Percentiles rank a stretch among this genome's conserved stretches.
phyloP scores from a whole-genome alignment of 2,113 vertebrate genomes.

The Corydoras maculifer region DNA sequence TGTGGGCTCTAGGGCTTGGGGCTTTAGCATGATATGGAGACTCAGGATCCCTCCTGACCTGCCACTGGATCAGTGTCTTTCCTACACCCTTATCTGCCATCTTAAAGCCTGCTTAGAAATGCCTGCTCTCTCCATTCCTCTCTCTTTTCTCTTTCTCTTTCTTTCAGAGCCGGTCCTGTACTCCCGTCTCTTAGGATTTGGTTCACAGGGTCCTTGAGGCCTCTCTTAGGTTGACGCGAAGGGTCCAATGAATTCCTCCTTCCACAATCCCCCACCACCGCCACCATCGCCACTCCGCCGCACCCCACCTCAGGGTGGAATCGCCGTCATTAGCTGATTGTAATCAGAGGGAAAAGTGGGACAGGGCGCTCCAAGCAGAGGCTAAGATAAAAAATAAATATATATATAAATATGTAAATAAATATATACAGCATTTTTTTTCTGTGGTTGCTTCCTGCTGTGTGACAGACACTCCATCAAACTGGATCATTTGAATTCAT shows the following conservation, averaged over 20 bases:
- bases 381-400: background rate
- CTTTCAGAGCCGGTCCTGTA: slow-evolving; percentile 26
- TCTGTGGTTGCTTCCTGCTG: slow-evolving; percentile 28
- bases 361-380: slow-evolving; percentile 1
- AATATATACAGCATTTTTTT: background rate
- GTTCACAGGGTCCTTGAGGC: slow-evolving; percentile 18
- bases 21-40: slow-evolving; percentile 39
- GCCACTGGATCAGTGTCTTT: slow-evolving; percentile 43
- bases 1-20: background rate
- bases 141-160: slow-evolving; percentile 11
- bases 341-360: slow-evolving; percentile 20
- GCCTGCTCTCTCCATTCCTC: slow-evolving; percentile 29
- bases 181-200: slow-evolving; percentile 30
- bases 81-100: slow-evolving; percentile 47
- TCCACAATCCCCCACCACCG: slow-evolving; percentile 26
- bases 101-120: slow-evolving; percentile 49
- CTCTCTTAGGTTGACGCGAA: slow-evolving; percentile 7
- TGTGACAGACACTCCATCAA: slow-evolving; percentile 49
- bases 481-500: slow-evolving; percentile 42
- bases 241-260: slow-evolving; percentile 17
- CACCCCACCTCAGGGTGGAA: slow-evolving; percentile 7
- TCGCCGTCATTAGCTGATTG: slow-evolving; percentile 35
- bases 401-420: background rate
- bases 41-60: slow-evolving; percentile 36
- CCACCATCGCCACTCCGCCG: background rate